Percentiles rank a stretch among this genome's conserved stretches.
Evolutionary conservation across 2,113 vertebrate genomes (phyloP).

Genomic region (Hyla sarda): DNA sequence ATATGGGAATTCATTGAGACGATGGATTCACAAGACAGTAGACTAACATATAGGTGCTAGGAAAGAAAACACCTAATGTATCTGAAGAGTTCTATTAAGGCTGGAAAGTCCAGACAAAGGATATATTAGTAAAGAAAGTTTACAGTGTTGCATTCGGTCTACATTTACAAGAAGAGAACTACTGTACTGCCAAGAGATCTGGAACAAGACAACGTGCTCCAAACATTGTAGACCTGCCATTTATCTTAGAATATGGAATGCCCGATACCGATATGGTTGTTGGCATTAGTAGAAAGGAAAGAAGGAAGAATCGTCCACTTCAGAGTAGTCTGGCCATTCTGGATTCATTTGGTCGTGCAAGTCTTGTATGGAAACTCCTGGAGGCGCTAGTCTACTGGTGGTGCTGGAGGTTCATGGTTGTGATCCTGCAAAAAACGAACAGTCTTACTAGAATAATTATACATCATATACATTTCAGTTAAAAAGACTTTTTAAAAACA

Average conservation of each 20-base stretch:
- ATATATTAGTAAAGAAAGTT: neutral
- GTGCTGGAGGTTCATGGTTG: conserved; percentile 87
- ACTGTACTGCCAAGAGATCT: neutral
- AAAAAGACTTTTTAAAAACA: too few relatives aligned
- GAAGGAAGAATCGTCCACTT: conserved; percentile 63
- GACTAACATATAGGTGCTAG: neutral
- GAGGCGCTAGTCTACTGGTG: conserved; percentile 86
- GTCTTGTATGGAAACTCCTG: conserved; percentile 64
- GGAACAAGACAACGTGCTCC: neutral
- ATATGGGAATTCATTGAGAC: neutral
- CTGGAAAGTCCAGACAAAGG: conserved; percentile 30
- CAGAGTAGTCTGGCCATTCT: conserved; percentile 74
- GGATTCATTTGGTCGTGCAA: conserved; percentile 76
- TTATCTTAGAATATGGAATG: neutral
- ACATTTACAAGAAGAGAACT: neutral
- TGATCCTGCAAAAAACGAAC: conserved; percentile 65
- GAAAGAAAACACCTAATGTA: neutral
- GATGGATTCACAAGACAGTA: neutral
- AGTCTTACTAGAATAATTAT: neutral
- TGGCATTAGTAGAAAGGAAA: conserved; percentile 67
- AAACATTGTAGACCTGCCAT: neutral
- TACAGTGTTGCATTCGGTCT: neutral
- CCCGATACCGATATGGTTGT: conserved; percentile 46
- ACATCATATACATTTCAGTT: neutral
- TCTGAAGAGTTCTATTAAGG: conserved; percentile 24